Conservation (phyloP, 2,888 invertebrate species). For the Euproctis similis region DNA sequence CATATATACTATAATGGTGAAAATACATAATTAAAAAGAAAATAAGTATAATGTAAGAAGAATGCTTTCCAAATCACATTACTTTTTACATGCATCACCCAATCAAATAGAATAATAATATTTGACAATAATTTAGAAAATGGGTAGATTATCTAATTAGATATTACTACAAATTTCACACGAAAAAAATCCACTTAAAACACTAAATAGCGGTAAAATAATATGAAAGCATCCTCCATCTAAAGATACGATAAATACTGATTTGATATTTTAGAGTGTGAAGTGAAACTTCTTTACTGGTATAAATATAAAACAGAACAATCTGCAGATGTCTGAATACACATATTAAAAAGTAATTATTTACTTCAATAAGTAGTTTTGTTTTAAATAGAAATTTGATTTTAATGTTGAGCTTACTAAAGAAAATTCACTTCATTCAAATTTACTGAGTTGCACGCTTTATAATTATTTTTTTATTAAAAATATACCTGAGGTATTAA, state of each 20-base stretch:
- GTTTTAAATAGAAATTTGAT: too few relatives aligned
- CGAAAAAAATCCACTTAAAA: slow-evolving; percentile 22
- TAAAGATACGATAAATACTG: slow-evolving; percentile 27
- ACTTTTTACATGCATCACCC: slow-evolving; percentile 27
- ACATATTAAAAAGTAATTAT: too few relatives aligned
- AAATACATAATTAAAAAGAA: neutral
- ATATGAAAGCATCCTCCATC: slow-evolving; percentile 70
- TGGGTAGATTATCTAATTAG: slow-evolving; percentile 16
- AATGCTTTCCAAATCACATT: slow-evolving; percentile 59
- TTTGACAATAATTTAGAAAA: slow-evolving; percentile 18
- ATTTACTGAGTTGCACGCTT: neutral
- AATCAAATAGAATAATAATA: slow-evolving; percentile 15
- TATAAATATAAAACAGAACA: too few relatives aligned
- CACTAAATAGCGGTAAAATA: slow-evolving; percentile 41
- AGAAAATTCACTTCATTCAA: neutral
- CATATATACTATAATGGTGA: too few relatives aligned
- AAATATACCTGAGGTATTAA: slow-evolving; percentile 71
- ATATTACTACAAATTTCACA: slow-evolving; percentile 24
- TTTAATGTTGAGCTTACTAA: too few relatives aligned
- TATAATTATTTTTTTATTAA: slow-evolving; percentile 38
- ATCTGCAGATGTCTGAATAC: too few relatives aligned
- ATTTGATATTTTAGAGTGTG: neutral
- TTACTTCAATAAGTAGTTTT: too few relatives aligned
- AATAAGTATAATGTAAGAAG: slow-evolving; percentile 38
- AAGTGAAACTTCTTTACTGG: neutral